Conservation (phyloP, 2,113 vertebrate genomes). For the Trichomycterus rosablanca region DNA sequence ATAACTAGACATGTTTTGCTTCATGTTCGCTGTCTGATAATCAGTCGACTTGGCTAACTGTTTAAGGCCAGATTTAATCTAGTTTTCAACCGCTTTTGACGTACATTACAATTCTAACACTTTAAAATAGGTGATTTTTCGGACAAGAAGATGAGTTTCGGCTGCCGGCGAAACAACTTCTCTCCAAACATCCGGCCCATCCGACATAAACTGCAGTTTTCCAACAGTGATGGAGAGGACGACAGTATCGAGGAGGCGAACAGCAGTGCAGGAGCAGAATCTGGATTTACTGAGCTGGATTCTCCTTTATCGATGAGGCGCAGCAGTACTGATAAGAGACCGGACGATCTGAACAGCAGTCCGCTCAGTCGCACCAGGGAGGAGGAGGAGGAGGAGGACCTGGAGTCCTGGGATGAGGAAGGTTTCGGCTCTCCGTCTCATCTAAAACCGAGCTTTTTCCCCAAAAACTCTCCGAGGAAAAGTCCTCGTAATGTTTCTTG, state of each 20-base stretch:
- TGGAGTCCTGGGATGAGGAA: slow-evolving; percentile 80
- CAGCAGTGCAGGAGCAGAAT: slow-evolving; percentile 88
- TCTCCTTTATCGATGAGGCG: slow-evolving; percentile 73
- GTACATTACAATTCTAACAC: too few species aligned
- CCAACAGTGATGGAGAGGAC: slow-evolving; percentile 81
- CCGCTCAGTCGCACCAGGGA: slow-evolving; percentile 61
- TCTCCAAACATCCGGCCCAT: slow-evolving; percentile 62
- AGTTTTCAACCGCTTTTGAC: too few species aligned
- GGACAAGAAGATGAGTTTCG: slow-evolving; percentile 63
- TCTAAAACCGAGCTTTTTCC: slow-evolving; percentile 62
- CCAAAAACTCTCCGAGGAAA: slow-evolving; percentile 70
- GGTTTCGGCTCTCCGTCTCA: slow-evolving; percentile 79
- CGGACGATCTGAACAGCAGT: slow-evolving; percentile 56
- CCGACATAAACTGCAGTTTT: slow-evolving; percentile 80
- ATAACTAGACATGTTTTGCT: slow-evolving; percentile 11
- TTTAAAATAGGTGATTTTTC: too few species aligned
- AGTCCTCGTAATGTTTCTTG: slow-evolving; percentile 51
- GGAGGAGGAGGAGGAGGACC: slow-evolving; percentile 75
- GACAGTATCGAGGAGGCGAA: slow-evolving; percentile 80
- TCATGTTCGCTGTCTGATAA: neutral
- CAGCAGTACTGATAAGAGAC: slow-evolving; percentile 55
- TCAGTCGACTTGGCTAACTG: slow-evolving; percentile 13
- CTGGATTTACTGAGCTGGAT: slow-evolving; percentile 88
- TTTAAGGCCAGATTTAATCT: too few species aligned
- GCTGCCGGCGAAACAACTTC: slow-evolving; percentile 57